Percentiles rank a stretch among this genome's conserved stretches.
Conservation (phyloP, 2,797 vertebrate genomes). For the Typhlichthys eigenmanni region DNA sequence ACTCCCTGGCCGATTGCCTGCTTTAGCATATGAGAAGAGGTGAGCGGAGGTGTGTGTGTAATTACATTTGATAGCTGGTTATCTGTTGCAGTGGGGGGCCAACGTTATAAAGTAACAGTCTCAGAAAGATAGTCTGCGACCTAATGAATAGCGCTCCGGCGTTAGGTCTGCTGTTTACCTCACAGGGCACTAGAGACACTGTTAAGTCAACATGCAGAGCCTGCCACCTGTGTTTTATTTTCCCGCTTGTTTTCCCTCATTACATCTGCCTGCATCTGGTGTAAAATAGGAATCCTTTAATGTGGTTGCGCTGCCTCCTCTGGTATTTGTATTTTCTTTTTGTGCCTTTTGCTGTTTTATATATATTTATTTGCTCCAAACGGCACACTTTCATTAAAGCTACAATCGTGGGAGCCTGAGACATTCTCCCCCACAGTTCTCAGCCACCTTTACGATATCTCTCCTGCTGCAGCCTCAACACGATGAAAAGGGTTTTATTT, state of each 20-base stretch:
- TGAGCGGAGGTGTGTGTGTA: slow-evolving; percentile 69
- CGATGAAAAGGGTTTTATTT: slow-evolving; percentile 81
- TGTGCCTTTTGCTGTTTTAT: slow-evolving; percentile 63
- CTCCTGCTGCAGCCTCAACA: slow-evolving; percentile 69
- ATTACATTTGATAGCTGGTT: slow-evolving; percentile 68
- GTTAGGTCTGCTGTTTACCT: slow-evolving; percentile 3
- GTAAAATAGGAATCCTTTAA: slow-evolving; percentile 70
- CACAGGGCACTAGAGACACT: slow-evolving; percentile 4
- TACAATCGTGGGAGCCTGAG: slow-evolving; percentile 49
- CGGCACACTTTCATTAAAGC: slow-evolving; percentile 66
- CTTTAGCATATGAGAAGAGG: slow-evolving; percentile 73
- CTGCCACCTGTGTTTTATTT: slow-evolving; percentile 75
- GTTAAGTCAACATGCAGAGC: slow-evolving; percentile 26
- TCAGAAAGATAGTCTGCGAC: slow-evolving; percentile 25
- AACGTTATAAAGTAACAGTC: slow-evolving; percentile 62
- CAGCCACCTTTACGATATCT: slow-evolving; percentile 71
- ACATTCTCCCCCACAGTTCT: slow-evolving; percentile 64
- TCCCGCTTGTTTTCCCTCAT: slow-evolving; percentile 75
- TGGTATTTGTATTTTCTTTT: slow-evolving; percentile 73
- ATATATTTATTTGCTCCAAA: slow-evolving; percentile 74
- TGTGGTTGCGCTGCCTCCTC: slow-evolving; percentile 63
- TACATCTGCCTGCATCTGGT: slow-evolving; percentile 78
- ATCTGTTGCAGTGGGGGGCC: slow-evolving; percentile 49
- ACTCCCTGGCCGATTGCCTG: slow-evolving; percentile 76
- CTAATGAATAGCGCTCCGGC: slow-evolving; percentile 21